Base-by-base conservation (phyloP, 1,140 invertebrate species). In the Drosophila repleta region DNA sequence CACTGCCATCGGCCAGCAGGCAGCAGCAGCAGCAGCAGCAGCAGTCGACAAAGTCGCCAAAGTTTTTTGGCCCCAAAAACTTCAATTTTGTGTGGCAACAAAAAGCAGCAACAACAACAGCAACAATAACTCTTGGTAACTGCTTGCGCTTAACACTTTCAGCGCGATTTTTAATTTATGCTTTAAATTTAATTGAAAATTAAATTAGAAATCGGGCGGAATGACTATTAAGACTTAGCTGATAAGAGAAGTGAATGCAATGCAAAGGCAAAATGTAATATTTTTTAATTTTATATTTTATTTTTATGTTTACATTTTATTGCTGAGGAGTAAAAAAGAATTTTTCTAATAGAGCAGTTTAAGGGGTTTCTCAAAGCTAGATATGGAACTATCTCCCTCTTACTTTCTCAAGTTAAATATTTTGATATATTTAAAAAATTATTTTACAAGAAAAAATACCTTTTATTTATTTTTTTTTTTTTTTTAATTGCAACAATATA, bases 141-240 rank as follows among this genome's bases (percentile, higher is more conserved):
- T 61, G 79, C 79, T 79, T 63, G 79, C 62, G 79, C 79, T 71
- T 60, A 82, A 83, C 79, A 83, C 79, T 79, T 82, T 79, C 74
- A 20, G 55, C 24, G 32, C 58, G 20, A 29, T 24, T 77, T 76
- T 60, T 72, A 77, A 77, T 77, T 72, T 77, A 72, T 77, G 39
- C 39, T 26, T 57, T 57, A 57, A 57, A 56, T 72, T 77, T 72
- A 77, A 77, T 77, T 78, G 77, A 45, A 56, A 77, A 76, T 77
- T 77, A 60, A 77, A 77, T 77, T 72, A 77, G 74, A 77, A 76
- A 78, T 35, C 58, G 18, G 29, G 8, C 29, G 24, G 6, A 24
- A n/a, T 11, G 24, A 5, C 7, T 6, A 5, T 15, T 17, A 6
- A 15, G 13, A 26, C 7, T 39, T 41, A 32, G 29, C 6, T 57